These are phyloP conservation scores for Scleropages formosus DNA, from an alignment of 2,797 vertebrate species.

Conservation along the genomic window DNA sequence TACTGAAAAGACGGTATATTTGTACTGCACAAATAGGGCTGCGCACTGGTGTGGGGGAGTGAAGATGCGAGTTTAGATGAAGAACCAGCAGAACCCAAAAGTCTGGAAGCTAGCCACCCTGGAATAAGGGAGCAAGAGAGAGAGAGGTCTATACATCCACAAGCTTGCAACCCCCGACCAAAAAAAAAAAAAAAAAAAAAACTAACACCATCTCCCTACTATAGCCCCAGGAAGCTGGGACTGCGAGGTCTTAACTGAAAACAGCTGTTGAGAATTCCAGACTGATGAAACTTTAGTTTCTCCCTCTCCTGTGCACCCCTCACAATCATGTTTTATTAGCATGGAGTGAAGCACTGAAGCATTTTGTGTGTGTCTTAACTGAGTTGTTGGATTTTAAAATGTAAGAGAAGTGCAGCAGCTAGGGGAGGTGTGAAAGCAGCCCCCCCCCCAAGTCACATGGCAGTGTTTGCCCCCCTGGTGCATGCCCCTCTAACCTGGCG, in stretches of 20 bases:
- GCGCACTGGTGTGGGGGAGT: constrained; percentile 60
- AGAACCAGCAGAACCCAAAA: constrained; percentile 53
- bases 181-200: too few species aligned
- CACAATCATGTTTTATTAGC: constrained; percentile 77
- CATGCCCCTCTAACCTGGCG: background rate
- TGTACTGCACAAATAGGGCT: constrained; percentile 49
- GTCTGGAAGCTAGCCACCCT: constrained; percentile 66
- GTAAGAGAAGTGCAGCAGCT: constrained; percentile 56
- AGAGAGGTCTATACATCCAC: constrained; percentile 56
- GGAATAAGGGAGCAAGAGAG: constrained; percentile 65
- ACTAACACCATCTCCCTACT: constrained; percentile 43
- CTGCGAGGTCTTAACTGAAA: constrained; percentile 75
- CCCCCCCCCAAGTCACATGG: background rate
- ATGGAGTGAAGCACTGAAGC: constrained; percentile 63
- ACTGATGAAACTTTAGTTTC: constrained; percentile 73
- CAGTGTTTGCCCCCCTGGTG: background rate
- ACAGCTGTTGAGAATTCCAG: constrained; percentile 82
- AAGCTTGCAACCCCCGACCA: background rate
- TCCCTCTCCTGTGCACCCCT: constrained; percentile 46
- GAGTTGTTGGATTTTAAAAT: constrained; percentile 66
- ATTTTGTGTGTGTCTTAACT: constrained; percentile 69
- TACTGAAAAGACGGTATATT: constrained; percentile 41
- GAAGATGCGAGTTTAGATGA: constrained; percentile 64
- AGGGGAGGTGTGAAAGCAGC: constrained; percentile 44
- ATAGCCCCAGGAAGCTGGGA: constrained; percentile 48